Conservation (phyloP, 2,797 vertebrate species). For the Urophycis tenuis region DNA sequence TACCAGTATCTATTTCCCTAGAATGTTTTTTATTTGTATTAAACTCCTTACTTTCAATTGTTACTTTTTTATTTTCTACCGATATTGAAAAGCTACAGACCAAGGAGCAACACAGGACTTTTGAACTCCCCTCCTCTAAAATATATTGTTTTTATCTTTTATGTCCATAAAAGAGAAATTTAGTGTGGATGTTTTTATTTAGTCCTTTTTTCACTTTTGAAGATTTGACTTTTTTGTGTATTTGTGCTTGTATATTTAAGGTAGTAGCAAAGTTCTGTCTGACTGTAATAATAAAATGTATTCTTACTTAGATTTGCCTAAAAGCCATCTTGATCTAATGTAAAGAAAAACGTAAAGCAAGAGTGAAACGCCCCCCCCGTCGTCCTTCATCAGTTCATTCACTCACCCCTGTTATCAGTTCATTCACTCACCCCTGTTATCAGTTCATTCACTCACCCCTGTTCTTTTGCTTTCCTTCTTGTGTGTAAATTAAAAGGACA, state of each 20-base stretch:
- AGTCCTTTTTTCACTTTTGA: conserved; percentile 55
- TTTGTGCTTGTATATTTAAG: conserved; percentile 82
- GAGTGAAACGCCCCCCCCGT: conserved; percentile 54
- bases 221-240: conserved; percentile 71
- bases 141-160: conserved; percentile 74
- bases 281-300: conserved; percentile 79
- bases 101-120: conserved; percentile 86
- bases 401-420: conserved; percentile 12
- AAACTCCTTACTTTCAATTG: conserved; percentile 71
- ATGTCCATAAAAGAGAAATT: conserved; percentile 73
- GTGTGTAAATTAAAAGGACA: conserved; percentile 69
- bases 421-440: conserved; percentile 13
- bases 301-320: conserved; percentile 75
- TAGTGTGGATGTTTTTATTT: conserved; percentile 74
- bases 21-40: conserved; percentile 74
- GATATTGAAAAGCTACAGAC: conserved; percentile 87
- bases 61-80: conserved; percentile 69
- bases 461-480: conserved; percentile 48
- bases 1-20: conserved; percentile 76
- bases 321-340: conserved; percentile 75
- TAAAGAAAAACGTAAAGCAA: conserved; percentile 69
- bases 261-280: conserved; percentile 78
- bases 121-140: conserved; percentile 69
- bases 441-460: neutral
- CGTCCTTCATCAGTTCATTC: conserved; percentile 33